Conservation (phyloP, 2,888 invertebrate species). For the Syrphus vitripennis region DNA sequence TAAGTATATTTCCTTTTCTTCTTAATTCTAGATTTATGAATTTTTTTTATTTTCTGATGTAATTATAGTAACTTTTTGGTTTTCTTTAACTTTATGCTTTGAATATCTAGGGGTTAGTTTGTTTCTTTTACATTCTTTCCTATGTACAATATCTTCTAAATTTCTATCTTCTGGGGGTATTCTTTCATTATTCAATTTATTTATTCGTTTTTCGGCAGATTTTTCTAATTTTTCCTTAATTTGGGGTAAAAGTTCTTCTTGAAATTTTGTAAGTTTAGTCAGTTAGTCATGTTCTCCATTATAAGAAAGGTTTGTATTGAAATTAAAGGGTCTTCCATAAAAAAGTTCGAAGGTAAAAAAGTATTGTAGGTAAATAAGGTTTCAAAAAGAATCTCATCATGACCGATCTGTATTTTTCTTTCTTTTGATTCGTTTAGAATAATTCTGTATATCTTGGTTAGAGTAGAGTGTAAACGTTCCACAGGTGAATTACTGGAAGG, state of each 20-base stretch:
- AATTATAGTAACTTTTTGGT: slow-evolving; percentile 41
- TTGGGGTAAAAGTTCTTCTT: slow-evolving; percentile 37
- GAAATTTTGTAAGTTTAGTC: slow-evolving; percentile 25
- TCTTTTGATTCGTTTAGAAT: slow-evolving; percentile 14
- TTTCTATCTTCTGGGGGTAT: slow-evolving; percentile 19
- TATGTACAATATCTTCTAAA: slow-evolving; percentile 32
- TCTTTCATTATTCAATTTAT: slow-evolving; percentile 44
- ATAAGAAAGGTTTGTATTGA: neutral
- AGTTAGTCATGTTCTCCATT: slow-evolving; percentile 16
- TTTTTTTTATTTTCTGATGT: slow-evolving; percentile 31
- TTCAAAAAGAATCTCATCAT: slow-evolving; percentile 46
- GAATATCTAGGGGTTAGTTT: slow-evolving; percentile 57
- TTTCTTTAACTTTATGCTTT: slow-evolving; percentile 48
- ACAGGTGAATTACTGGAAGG: slow-evolving; percentile 42
- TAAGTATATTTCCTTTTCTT: slow-evolving; percentile 11
- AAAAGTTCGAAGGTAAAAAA: slow-evolving; percentile 31
- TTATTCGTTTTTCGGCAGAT: neutral
- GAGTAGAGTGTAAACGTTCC: slow-evolving; percentile 36
- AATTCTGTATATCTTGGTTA: slow-evolving; percentile 54
- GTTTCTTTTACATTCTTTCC: slow-evolving; percentile 66
- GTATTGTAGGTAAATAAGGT: slow-evolving; percentile 40
- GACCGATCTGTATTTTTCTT: slow-evolving; percentile 17
- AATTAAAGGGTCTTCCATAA: neutral
- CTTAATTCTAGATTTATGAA: slow-evolving; percentile 33
- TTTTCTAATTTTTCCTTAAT: slow-evolving; percentile 34